phyloP scores from a whole-genome alignment of 2,797 vertebrate genomes.

The Halcyon smyrnensis region DNA sequence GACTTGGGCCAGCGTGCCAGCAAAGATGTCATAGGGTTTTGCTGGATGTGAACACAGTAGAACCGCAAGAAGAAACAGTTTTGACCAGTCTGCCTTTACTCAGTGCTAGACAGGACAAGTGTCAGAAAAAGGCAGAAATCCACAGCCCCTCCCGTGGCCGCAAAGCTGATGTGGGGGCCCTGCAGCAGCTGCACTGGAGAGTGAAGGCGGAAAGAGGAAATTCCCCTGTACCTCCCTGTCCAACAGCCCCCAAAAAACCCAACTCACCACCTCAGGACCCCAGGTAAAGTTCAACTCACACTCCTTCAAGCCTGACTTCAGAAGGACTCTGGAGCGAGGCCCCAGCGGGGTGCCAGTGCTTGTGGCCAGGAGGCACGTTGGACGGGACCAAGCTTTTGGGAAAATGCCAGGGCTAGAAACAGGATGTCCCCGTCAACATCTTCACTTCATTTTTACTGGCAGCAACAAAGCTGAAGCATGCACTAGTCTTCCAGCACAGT shows the following conservation, averaged over 20 bases:
- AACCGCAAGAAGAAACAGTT: not conserved
- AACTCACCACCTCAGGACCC: rapidly evolving
- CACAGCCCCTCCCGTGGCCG: rapidly evolving
- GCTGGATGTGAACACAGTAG: not conserved
- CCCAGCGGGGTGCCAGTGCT: not conserved
- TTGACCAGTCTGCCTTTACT: not conserved
- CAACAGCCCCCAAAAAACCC: not conserved
- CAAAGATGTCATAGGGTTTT: not conserved
- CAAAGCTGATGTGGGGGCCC: rapidly evolving
- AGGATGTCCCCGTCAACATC: not conserved
- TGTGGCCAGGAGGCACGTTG: not conserved
- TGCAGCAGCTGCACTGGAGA: rapidly evolving
- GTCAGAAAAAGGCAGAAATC: not conserved
- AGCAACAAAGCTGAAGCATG: not conserved
- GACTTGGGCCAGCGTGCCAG: not conserved
- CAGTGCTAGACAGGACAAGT: not conserved
- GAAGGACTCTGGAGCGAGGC: not conserved
- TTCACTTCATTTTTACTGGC: not conserved
- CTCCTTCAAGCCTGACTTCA: not conserved
- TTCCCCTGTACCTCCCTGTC: not conserved
- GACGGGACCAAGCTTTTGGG: not conserved
- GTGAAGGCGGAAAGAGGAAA: not conserved
- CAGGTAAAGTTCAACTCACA: not conserved
- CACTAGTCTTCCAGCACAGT: not conserved
- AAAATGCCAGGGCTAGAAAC: not conserved